A percentile compares a stretch with the other conserved stretches of the same genome.
Conservation (phyloP, 2,113 vertebrate genomes). For the Indicator indicator region DNA sequence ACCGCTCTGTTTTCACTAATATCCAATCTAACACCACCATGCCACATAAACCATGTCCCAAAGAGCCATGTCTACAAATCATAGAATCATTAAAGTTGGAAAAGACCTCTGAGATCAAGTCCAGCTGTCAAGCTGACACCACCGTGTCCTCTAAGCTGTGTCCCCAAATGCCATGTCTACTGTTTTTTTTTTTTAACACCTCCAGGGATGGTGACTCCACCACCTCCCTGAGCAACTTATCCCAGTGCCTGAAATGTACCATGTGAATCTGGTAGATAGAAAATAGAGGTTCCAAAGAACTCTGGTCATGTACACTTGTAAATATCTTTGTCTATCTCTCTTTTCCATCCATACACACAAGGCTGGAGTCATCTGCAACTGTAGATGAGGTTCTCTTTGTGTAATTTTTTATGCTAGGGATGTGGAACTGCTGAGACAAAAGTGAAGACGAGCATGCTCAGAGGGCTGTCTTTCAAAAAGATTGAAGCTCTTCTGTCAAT, state of each 20-base stretch:
- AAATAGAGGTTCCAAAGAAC: not conserved
- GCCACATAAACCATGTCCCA: too few species aligned
- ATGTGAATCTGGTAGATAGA: not conserved
- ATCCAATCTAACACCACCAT: too few species aligned
- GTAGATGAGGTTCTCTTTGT: not conserved
- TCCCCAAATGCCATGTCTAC: too few species aligned
- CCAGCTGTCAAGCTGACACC: too few species aligned
- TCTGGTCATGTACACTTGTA: accelerated
- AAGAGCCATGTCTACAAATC: too few species aligned
- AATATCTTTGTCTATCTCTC: not conserved
- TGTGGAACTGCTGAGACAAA: not conserved
- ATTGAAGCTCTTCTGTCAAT: not conserved
- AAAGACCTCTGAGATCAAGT: too few species aligned
- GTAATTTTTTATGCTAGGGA: not conserved
- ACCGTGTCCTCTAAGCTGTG: too few species aligned
- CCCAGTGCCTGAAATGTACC: not conserved
- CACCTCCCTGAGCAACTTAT: too few species aligned
- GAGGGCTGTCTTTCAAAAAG: not conserved
- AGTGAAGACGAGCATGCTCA: not conserved
- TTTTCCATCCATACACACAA: not conserved
- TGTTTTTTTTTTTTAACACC: too few species aligned
- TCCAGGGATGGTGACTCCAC: too few species aligned
- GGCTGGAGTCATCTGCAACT: not conserved
- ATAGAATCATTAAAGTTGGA: too few species aligned
- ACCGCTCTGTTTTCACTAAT: too few species aligned